Conservation (phyloP, 2,113 vertebrate genomes). For the Hippocampus zosterae region DNA sequence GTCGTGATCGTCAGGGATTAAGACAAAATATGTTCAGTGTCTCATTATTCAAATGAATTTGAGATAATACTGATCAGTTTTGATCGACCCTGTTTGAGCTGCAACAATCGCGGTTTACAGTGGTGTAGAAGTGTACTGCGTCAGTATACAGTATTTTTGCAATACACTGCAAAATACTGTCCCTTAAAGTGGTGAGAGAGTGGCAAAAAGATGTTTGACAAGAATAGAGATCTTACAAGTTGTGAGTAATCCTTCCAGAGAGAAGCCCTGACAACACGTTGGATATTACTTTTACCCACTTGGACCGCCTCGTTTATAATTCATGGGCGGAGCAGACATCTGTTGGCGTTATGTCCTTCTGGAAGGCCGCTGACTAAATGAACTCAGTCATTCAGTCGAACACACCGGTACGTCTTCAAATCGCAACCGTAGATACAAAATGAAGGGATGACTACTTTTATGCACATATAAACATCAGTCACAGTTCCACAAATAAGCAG, state of each 20-base stretch:
- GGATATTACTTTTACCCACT: slow-evolving; percentile 24
- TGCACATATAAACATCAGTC: not conserved
- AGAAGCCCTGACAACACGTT: slow-evolving; percentile 3
- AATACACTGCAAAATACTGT: not conserved
- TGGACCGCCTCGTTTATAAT: slow-evolving; percentile 48
- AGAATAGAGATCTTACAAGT: not conserved
- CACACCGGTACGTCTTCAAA: not conserved
- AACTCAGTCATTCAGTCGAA: not conserved
- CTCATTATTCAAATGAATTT: not conserved
- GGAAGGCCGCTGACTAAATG: slow-evolving; percentile 13
- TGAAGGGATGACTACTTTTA: not conserved
- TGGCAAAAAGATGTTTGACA: not conserved
- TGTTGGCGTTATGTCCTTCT: not conserved
- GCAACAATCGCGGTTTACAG: not conserved
- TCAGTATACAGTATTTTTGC: not conserved
- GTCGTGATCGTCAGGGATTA: not conserved
- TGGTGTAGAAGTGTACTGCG: not conserved
- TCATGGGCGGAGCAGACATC: slow-evolving; percentile 40
- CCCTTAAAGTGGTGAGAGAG: not conserved
- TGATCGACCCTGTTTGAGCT: not conserved
- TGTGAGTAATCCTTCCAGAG: not conserved
- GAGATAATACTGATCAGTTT: not conserved
- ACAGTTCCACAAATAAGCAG: not conserved
- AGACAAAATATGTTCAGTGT: not conserved
- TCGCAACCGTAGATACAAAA: not conserved